Evolutionary conservation across 2,113 vertebrate genomes (phyloP).

Genomic region (Anguilla rostrata): DNA sequence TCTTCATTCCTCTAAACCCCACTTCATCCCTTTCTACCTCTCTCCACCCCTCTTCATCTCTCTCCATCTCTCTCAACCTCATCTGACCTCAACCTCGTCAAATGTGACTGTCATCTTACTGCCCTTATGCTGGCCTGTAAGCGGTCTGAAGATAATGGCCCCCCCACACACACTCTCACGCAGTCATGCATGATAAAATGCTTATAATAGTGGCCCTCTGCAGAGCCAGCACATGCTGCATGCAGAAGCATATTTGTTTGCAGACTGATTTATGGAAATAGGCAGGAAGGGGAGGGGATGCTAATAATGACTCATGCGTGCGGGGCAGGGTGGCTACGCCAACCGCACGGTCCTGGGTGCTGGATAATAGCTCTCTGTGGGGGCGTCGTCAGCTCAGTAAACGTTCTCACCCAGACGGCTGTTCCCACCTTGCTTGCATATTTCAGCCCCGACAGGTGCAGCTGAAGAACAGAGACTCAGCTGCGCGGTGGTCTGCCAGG

Average conservation of each 20-base stretch:
- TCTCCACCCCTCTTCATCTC: too few relatives aligned
- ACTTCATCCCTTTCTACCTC: too few relatives aligned
- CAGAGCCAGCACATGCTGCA: constrained; percentile 25
- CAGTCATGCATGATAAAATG: too few relatives aligned
- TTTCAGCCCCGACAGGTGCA: neutral
- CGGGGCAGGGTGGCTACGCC: neutral
- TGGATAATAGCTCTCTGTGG: neutral
- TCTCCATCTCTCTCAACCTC: too few relatives aligned
- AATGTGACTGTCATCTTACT: too few relatives aligned
- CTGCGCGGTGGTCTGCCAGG: neutral
- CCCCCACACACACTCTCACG: too few relatives aligned
- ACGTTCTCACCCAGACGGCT: neutral
- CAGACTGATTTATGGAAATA: constrained; percentile 24
- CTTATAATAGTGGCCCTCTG: neutral
- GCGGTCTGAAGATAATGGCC: too few relatives aligned
- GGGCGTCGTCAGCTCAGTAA: too few relatives aligned
- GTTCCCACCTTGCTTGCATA: neutral
- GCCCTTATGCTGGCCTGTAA: too few relatives aligned
- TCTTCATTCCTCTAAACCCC: too few relatives aligned
- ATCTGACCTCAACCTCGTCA: too few relatives aligned
- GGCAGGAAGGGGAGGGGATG: neutral
- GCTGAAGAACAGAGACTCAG: neutral
- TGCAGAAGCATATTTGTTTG: constrained; percentile 19
- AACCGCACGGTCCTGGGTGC: neutral
- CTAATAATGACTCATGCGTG: constrained; percentile 21